Percentiles rank a stretch among this genome's conserved stretches.
phyloP scores from a whole-genome alignment of 2,113 vertebrate genomes.

The Isurus oxyrinchus region DNA sequence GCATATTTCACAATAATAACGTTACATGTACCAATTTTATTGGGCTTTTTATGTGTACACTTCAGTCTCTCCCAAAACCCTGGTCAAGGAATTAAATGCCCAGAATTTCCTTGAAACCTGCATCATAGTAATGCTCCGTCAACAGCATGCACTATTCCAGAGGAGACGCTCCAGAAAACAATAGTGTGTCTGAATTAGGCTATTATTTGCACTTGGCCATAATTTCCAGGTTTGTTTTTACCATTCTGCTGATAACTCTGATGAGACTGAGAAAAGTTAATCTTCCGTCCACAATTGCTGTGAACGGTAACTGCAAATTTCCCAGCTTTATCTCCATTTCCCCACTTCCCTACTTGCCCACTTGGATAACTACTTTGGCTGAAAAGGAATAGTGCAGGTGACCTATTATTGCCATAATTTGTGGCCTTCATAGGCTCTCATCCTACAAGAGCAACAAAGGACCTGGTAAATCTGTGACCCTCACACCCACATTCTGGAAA shows the following conservation, averaged over 20 bases:
- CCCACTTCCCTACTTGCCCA: not conserved
- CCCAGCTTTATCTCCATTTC: not conserved
- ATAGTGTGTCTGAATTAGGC: not conserved
- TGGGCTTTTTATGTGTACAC: too few relatives aligned
- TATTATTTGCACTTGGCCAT: not conserved
- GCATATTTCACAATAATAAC: too few relatives aligned
- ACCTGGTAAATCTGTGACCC: not conserved
- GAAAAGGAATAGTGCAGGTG: not conserved
- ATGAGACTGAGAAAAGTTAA: not conserved
- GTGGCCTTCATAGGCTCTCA: not conserved
- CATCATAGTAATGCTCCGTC: too few relatives aligned
- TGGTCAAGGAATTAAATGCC: too few relatives aligned
- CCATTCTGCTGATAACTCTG: not conserved
- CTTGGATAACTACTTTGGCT: not conserved
- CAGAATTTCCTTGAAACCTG: too few relatives aligned
- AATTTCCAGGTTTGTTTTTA: not conserved
- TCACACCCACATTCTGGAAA: not conserved
- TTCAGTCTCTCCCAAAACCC: too few relatives aligned
- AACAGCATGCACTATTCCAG: too few relatives aligned
- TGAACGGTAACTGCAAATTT: not conserved
- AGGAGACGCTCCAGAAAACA: too few relatives aligned
- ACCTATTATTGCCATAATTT: not conserved
- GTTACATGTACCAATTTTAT: too few relatives aligned
- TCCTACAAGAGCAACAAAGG: not conserved
- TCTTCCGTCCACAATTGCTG: not conserved